Base-by-base conservation (phyloP, 1,140 invertebrate species). In the Drosophila willistoni region DNA sequence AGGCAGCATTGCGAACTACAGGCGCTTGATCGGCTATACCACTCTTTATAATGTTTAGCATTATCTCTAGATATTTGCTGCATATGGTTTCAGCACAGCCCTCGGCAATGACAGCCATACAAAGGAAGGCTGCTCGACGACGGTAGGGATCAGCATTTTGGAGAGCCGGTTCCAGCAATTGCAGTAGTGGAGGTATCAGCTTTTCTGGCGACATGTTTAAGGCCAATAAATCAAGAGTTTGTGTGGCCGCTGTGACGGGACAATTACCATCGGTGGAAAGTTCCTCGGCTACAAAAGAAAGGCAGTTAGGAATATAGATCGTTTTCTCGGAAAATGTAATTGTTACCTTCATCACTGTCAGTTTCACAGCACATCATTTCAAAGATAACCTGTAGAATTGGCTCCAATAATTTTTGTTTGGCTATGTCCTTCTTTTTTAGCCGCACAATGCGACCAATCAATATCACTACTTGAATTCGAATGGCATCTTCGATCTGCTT, bases 11-110 rank as follows among this genome's bases (percentile, higher is more conserved):
- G 39, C 95, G 93, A 33, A 92, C 96, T 12, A 94, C 89, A 0
- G 93, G 92, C 56, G 93, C 92, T 1, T 92, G 81, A 93, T 96
- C 94, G 7, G 92, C 93, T 36, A 97, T 95, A 14, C 96, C 97
- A 68, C 93, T 92, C 81, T 95, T 95, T 25, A 96, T 94, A 71
- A 95, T 95, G 55, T 94, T 93, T 10, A 97, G 81, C 90, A 97
- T 95, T 4, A 93, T 92, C 74, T 95, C 93, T 10, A 97, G 91
- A 83, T 96, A 96, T 92, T 96, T 96, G 22, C 92, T 93, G 64
- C 95, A 93, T 12, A 97, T 95, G 59, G 95, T 94, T 75, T 97
- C 96, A 0, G 96, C 93, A 92, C 96, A 97, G 1, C 97, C 96
- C 92, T 97, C 96, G 7, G 95, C 95, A 55, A 96, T 92, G 47